phyloP scores from a whole-genome alignment of 2,113 vertebrate genomes.

The Plectropomus leopardus region DNA sequence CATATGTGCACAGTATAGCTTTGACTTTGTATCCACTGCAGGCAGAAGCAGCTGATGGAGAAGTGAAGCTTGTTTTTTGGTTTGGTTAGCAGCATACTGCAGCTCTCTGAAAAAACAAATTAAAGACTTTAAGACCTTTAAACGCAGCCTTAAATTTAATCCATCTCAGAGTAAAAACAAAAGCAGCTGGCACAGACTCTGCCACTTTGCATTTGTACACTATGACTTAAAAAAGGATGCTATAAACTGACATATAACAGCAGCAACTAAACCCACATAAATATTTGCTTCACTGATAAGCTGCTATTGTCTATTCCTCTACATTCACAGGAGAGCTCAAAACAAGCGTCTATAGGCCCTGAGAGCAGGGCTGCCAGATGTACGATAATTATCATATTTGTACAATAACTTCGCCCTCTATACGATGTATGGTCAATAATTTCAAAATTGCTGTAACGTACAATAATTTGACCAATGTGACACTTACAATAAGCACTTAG shows the following conservation, averaged over 20 bases:
- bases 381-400: too few relatives aligned
- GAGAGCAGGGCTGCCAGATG: too few relatives aligned
- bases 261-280: constrained; percentile 10
- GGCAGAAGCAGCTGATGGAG: background rate
- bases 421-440: too few relatives aligned
- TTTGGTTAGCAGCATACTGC: background rate
- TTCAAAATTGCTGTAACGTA: too few relatives aligned
- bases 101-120: background rate
- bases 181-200: background rate
- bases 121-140: background rate
- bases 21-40: background rate
- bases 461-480: too few relatives aligned
- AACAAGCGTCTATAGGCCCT: background rate
- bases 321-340: background rate
- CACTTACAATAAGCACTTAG: too few relatives aligned
- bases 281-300: background rate
- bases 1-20: background rate
- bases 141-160: background rate
- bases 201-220: background rate
- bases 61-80: background rate
- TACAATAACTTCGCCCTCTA: too few relatives aligned
- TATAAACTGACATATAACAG: background rate
- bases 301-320: background rate
- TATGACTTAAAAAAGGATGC: background rate
- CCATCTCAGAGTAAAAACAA: background rate